A percentile compares a stretch with the other conserved stretches of the same genome.
Conservation (phyloP, 1,140 invertebrate species). For the Platyscapa corneri region DNA sequence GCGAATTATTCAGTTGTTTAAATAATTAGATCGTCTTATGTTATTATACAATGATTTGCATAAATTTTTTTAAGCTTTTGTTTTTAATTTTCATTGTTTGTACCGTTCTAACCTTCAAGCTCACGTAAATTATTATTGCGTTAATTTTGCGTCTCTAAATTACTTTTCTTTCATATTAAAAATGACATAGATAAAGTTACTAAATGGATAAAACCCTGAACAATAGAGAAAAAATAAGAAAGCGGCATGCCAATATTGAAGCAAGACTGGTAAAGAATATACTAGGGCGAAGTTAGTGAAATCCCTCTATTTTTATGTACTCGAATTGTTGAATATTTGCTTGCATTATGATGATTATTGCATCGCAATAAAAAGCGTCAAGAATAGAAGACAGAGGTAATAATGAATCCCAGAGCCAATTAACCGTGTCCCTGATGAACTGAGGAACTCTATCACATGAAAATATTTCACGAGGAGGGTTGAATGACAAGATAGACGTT, state of each 20-base stretch:
- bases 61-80: too few relatives aligned
- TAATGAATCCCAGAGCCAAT: background rate
- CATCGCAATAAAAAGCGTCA: background rate
- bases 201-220: background rate
- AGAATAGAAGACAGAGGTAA: background rate
- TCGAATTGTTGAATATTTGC: too few relatives aligned
- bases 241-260: background rate
- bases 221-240: background rate
- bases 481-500: too few relatives aligned
- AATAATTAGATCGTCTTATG: too few relatives aligned
- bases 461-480: background rate
- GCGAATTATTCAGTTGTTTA: too few relatives aligned
- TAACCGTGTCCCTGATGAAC: constrained; percentile 3
- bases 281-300: background rate
- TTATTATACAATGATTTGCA: too few relatives aligned
- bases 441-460: background rate
- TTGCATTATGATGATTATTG: background rate
- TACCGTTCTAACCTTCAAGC: too few relatives aligned
- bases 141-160: too few relatives aligned
- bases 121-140: too few relatives aligned
- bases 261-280: background rate
- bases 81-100: too few relatives aligned
- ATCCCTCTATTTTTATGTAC: background rate
- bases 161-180: too few relatives aligned
- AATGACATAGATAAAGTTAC: background rate